Base-by-base conservation (phyloP, 1,140 invertebrate species). In the Chironomus striatipennis region DNA sequence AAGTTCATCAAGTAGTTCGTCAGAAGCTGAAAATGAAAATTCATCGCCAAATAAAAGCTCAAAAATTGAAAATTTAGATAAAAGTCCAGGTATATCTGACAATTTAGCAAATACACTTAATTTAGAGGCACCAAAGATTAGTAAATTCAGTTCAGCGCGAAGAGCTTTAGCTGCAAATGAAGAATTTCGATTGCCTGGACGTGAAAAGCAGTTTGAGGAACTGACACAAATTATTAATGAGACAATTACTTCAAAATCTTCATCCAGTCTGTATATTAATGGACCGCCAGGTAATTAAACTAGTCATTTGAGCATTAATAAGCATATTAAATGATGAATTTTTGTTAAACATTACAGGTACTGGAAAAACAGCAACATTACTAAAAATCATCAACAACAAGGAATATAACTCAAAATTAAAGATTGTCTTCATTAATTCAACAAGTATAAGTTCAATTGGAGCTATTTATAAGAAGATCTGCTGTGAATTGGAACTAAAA, bases 341-440 rank as follows among this genome's bases (percentile, higher is more conserved):
- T n/a, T n/a, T 57, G 5, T 15, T 5, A 57, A n/a, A n/a, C 15
- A 12, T 57, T 57, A 12, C 81, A 4, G 97, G 97, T 12, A 99
- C 97, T 17, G 97, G 97, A 1, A 98, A 98, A 87, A 98, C 96
- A 0, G 95, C 95, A 1, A 90, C 90, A 76, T 83, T 98, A 17
- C 89, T 89, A 5, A 86, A 91, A 73, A 87, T 96, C 18, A 82
- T 96, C 8, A 81, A 87, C 34, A 79, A 85, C 64, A 81, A 87
- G 77, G 87, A 89, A 80, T 85, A 89, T 43, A 83, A 84, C 74
- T 80, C 85, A 75, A 83, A 85, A n/a, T 87, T 89, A 57, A 87
- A 87, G 77, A 84, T 87, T 76, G 86, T 94, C 17, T 93, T 91
- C 78, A 84, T 95, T 1, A 95, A 96, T 81, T 96, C 93, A 78